Percentiles rank a stretch among this genome's conserved stretches.
phyloP scores from a whole-genome alignment of 2,888 invertebrate species.

The Hydraecia micacea region DNA sequence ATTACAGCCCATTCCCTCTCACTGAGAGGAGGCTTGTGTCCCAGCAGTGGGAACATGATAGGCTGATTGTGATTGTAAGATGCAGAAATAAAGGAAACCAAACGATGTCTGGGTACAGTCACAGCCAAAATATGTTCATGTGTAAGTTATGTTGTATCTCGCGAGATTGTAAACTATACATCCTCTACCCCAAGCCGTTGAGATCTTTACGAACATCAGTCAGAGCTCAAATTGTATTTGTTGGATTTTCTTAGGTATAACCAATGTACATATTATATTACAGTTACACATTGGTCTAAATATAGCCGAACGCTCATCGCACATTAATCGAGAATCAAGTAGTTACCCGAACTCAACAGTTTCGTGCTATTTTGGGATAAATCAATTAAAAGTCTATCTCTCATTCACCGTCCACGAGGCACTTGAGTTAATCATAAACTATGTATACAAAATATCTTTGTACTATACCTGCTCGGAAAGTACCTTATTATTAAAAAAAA shows the following conservation, averaged over 20 bases:
- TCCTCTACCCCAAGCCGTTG: neutral
- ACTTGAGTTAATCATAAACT: conserved; percentile 2
- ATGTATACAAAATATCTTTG: neutral
- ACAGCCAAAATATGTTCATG: too few relatives aligned
- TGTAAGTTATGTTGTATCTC: too few relatives aligned
- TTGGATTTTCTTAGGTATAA: neutral
- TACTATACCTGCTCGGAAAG: neutral
- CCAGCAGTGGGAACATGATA: too few relatives aligned
- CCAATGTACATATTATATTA: neutral
- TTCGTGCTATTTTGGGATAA: conserved; percentile 41
- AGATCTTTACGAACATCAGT: neutral
- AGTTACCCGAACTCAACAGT: conserved; percentile 5
- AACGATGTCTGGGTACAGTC: too few relatives aligned
- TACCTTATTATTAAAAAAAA: too few relatives aligned
- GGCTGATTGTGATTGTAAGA: too few relatives aligned
- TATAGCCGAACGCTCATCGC: conserved; percentile 7
- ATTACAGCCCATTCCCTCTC: too few relatives aligned
- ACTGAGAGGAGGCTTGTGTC: too few relatives aligned
- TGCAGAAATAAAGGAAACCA: neutral
- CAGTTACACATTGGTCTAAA: conserved; percentile 18
- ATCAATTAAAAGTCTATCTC: conserved; percentile 36
- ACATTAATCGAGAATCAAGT: conserved; percentile 29
- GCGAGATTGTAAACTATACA: too few relatives aligned
- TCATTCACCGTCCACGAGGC: neutral
- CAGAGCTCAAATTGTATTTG: neutral